Percentiles rank a stretch among this genome's conserved stretches.
Evolutionary conservation across 2,888 invertebrate genomes (phyloP).

Genomic region (Cryptus armator): DNA sequence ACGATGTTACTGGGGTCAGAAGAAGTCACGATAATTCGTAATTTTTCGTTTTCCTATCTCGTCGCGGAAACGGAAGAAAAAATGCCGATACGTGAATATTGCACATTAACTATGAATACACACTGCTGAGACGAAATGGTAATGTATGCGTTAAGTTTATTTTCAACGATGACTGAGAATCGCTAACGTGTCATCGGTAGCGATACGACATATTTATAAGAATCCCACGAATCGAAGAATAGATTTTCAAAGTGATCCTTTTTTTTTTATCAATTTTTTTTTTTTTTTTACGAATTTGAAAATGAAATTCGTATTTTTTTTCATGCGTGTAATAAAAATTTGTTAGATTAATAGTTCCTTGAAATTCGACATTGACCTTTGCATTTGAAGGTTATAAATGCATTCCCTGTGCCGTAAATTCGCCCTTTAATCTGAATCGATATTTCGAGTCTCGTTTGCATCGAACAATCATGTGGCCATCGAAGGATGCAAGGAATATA

Average conservation of each 20-base stretch:
- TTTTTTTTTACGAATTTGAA: not conserved
- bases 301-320: not conserved
- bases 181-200: conserved; percentile 26
- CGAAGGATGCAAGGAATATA: conserved; percentile 8
- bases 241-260: not conserved
- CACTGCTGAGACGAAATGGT: not conserved
- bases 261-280: not conserved
- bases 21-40: too few relatives aligned
- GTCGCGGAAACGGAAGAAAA: not conserved
- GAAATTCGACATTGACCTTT: conserved; percentile 27
- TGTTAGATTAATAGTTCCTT: not conserved
- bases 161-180: conserved; percentile 45
- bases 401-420: conserved; percentile 48
- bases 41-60: conserved; percentile 5
- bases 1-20: too few relatives aligned
- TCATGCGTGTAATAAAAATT: not conserved
- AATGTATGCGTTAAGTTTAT: conserved; percentile 38
- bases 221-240: conserved; percentile 22
- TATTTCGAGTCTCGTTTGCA: conserved; percentile 18
- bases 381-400: conserved; percentile 12
- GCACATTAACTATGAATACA: not conserved
- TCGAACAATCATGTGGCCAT: not conserved
- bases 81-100: not conserved
- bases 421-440: not conserved
- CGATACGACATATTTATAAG: conserved; percentile 32